Evolutionary conservation across 2,113 vertebrate genomes (phyloP).

Genomic region (Panthera tigris): DNA sequence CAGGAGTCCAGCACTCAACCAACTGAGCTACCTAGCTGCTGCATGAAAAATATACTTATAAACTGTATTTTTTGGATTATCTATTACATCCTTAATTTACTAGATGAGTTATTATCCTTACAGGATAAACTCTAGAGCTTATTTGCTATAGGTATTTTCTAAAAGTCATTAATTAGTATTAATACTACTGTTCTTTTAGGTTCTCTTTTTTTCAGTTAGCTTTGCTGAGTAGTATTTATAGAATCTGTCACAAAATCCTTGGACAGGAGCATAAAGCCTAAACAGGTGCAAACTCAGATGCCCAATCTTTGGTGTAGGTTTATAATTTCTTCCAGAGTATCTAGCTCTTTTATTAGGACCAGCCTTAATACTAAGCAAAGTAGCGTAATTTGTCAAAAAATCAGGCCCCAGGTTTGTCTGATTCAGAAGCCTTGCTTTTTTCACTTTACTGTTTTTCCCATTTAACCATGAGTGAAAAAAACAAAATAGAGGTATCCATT

Average conservation of each 20-base stretch:
- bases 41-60: background rate
- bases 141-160: background rate
- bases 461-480: background rate
- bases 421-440: background rate
- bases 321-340: slow-evolving; percentile 36
- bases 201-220: background rate
- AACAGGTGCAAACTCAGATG: background rate
- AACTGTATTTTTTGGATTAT: background rate
- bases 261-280: background rate
- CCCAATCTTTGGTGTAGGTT: slow-evolving; percentile 24
- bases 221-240: slow-evolving; percentile 9
- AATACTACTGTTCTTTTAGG: background rate
- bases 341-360: background rate
- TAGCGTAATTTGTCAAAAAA: slow-evolving; percentile 47
- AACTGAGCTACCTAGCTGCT: too few relatives aligned
- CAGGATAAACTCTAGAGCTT: slow-evolving; percentile 5
- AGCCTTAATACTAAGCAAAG: background rate
- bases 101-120: background rate
- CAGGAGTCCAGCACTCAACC: too few relatives aligned
- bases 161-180: background rate
- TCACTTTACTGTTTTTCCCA: background rate
- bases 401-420: background rate
- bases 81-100: slow-evolving; percentile 5
- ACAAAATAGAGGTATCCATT: background rate
- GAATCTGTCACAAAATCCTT: slow-evolving; percentile 17